Evolutionary conservation across 2,888 invertebrate genomes (phyloP).

Genomic region (Agrenia bidenticulata): DNA sequence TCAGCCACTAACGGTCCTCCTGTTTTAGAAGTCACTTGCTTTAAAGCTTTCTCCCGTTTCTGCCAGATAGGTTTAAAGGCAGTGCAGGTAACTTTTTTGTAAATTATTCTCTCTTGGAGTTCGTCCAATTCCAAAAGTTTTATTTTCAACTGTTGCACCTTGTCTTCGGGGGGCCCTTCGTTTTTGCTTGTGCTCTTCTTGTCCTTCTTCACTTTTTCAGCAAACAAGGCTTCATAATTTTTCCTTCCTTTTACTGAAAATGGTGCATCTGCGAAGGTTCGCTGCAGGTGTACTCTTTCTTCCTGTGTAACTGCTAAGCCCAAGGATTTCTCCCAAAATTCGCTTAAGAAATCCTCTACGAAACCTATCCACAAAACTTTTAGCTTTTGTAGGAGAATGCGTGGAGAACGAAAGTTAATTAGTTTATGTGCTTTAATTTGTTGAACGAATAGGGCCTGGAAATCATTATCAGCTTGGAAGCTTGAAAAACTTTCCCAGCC

Average conservation of each 20-base stretch:
- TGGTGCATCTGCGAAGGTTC: background rate
- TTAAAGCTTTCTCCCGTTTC: background rate
- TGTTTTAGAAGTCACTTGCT: background rate
- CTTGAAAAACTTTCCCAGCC: slow-evolving; percentile 29
- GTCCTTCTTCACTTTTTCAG: background rate
- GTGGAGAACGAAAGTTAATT: background rate
- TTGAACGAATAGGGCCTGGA: slow-evolving; percentile 1
- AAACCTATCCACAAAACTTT: slow-evolving; percentile 11
- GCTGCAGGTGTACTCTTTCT: background rate
- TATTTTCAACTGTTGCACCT: background rate
- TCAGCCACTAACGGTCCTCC: background rate
- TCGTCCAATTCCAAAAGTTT: background rate
- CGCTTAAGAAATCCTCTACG: slow-evolving; percentile 17
- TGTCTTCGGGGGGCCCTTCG: background rate
- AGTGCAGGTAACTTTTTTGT: background rate
- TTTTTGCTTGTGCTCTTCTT: background rate
- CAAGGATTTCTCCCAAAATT: slow-evolving; percentile 12
- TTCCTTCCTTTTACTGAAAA: background rate
- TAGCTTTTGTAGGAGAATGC: slow-evolving; percentile 8
- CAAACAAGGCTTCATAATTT: background rate
- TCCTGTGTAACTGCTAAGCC: background rate
- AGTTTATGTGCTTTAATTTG: background rate
- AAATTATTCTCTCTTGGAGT: slow-evolving; percentile 6
- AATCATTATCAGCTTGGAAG: slow-evolving; percentile 13
- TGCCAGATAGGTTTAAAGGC: slow-evolving; percentile 23